Evolutionary conservation across 2,888 invertebrate genomes (phyloP).

Genomic region (Helobdella robusta): DNA sequence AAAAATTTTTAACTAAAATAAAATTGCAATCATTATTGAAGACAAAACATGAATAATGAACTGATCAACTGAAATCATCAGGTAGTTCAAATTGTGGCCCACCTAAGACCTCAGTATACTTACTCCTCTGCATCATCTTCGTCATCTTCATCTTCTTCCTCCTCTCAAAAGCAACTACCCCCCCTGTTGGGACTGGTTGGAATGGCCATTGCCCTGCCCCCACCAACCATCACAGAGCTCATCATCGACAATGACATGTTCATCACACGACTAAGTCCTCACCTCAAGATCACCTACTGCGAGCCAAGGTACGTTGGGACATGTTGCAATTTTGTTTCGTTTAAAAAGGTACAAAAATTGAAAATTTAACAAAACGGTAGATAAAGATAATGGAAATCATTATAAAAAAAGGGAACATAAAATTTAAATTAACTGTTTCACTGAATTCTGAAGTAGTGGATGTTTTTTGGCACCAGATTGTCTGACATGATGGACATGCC

Average conservation of each 20-base stretch:
- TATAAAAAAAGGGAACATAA: no score
- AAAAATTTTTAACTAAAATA: no score
- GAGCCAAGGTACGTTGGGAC: conserved; percentile 76
- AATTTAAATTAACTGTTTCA: no score
- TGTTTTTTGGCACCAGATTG: conserved; percentile 66
- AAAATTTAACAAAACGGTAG: no score
- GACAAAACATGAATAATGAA: no score
- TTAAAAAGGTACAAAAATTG: no score
- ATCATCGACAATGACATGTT: conserved; percentile 75
- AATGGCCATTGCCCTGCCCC: conserved; percentile 86
- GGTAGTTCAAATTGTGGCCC: conserved; percentile 85
- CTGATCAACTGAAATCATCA: conserved; percentile 50
- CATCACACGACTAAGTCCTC: conserved; percentile 86
- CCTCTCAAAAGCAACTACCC: conserved; percentile 56
- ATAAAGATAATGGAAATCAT: no score
- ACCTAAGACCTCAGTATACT: conserved; percentile 64
- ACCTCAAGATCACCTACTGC: conserved; percentile 91
- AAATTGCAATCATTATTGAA: no score
- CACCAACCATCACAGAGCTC: conserved; percentile 92
- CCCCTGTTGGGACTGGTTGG: conserved; percentile 68
- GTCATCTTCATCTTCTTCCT: no score
- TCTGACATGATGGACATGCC: conserved; percentile 83
- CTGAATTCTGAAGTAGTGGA: no score
- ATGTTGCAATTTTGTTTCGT: no score
- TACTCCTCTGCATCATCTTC: not conserved